A percentile compares a stretch with the other conserved stretches of the same genome.
Conservation (phyloP, 2,797 vertebrate species). For the Decapterus maruadsi region DNA sequence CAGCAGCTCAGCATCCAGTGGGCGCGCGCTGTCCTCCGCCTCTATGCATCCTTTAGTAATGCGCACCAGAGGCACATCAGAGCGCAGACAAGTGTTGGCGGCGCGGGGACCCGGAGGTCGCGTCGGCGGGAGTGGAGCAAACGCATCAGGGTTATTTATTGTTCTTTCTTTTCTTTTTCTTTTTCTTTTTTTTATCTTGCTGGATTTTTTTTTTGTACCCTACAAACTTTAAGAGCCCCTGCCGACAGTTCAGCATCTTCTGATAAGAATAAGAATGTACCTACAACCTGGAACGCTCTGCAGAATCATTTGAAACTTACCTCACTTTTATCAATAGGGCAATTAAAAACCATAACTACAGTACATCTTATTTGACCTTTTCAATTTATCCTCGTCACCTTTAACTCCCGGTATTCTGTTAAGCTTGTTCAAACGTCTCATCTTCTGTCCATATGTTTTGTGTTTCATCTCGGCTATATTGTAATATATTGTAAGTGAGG, state of each 20-base stretch:
- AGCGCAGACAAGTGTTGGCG: slow-evolving; percentile 51
- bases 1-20: slow-evolving; percentile 63
- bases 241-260: neutral
- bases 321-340: too few relatives aligned
- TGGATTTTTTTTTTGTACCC: neutral
- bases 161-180: neutral
- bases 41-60: slow-evolving; percentile 46
- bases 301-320: too few relatives aligned
- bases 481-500: too few relatives aligned
- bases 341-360: too few relatives aligned
- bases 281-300: too few relatives aligned
- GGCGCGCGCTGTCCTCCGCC: slow-evolving; percentile 65
- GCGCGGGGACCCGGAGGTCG: slow-evolving; percentile 7
- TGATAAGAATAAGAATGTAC: neutral
- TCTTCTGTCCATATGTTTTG: too few relatives aligned
- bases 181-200: neutral
- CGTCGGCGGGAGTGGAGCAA: slow-evolving; percentile 20
- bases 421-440: too few relatives aligned
- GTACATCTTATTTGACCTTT: too few relatives aligned
- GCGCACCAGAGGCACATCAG: slow-evolving; percentile 48
- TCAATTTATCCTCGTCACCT: too few relatives aligned
- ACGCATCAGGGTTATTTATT: slow-evolving; percentile 12
- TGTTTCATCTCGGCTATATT: too few relatives aligned
- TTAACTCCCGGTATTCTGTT: too few relatives aligned
- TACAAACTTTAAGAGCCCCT: neutral